A percentile compares a stretch with the other conserved stretches of the same genome.
Evolutionary conservation across 2,113 vertebrate species (phyloP).

Genomic region (Charadrius vociferus): DNA sequence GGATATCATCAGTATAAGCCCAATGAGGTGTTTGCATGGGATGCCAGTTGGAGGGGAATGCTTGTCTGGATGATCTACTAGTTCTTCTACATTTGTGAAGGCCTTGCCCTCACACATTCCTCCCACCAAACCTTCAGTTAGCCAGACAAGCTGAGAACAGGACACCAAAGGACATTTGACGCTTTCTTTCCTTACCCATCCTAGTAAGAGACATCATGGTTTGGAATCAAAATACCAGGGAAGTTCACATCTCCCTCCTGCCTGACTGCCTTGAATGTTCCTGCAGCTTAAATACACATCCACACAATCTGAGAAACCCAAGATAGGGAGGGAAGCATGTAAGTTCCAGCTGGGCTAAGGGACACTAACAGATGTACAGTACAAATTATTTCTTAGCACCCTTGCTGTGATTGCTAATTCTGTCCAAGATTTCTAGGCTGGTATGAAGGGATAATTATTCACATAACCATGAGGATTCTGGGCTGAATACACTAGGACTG

Average conservation of each 20-base stretch:
- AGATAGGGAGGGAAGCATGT: not conserved
- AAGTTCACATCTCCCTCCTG: not conserved
- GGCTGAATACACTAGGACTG: not conserved
- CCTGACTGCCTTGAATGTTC: not conserved
- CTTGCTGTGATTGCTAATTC: slow-evolving; percentile 67
- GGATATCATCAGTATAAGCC: not conserved
- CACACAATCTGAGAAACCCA: slow-evolving; percentile 20
- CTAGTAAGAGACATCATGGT: not conserved
- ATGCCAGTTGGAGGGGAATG: fast-evolving
- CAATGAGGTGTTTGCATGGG: not conserved
- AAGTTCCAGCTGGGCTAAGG: slow-evolving; percentile 57
- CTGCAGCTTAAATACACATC: slow-evolving; percentile 32
- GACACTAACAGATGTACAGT: slow-evolving; percentile 50
- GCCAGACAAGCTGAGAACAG: not conserved
- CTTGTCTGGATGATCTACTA: not conserved
- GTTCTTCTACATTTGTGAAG: not conserved
- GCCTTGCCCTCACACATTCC: not conserved
- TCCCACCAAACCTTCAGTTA: not conserved
- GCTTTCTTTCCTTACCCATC: not conserved
- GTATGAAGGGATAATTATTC: slow-evolving; percentile 66
- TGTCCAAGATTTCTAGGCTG: slow-evolving; percentile 41
- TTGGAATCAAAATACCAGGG: not conserved
- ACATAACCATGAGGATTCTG: slow-evolving; percentile 48
- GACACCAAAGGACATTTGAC: not conserved
- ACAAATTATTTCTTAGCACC: slow-evolving; percentile 65